phyloP scores from a whole-genome alignment of 1,140 invertebrate species.

The Drosophila sucinea region DNA sequence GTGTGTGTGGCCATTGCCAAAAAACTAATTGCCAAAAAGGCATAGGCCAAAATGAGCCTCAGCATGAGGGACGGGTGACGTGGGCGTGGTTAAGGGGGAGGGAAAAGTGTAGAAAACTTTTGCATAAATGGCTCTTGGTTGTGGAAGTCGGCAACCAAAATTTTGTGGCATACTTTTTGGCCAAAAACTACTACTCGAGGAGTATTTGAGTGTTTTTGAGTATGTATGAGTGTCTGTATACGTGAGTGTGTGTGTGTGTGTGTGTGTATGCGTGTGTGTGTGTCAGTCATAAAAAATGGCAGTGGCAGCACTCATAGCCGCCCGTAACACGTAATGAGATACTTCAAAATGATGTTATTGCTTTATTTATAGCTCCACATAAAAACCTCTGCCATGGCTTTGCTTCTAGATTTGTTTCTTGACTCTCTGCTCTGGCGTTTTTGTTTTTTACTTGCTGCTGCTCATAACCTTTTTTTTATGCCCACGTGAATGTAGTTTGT shows the following conservation, averaged over 20 bases:
- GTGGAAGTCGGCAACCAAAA: conserved; percentile 29
- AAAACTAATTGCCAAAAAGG: conserved; percentile 65
- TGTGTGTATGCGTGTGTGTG: conserved; percentile 20
- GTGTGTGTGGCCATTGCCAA: conserved; percentile 39
- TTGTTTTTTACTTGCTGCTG: not conserved
- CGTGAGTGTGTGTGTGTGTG: not conserved
- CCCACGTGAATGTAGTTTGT: conserved; percentile 42
- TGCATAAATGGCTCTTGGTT: conserved; percentile 67
- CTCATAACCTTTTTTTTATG: conserved; percentile 51
- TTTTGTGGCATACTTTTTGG: conserved; percentile 59
- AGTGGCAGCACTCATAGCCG: conserved; percentile 50
- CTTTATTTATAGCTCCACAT: conserved; percentile 76
- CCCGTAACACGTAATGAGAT: conserved; percentile 78
- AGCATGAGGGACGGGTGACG: conserved; percentile 20
- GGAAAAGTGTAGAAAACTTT: conserved; percentile 55
- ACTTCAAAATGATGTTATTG: conserved; percentile 81
- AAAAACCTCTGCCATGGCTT: conserved; percentile 57
- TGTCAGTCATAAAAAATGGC: conserved; percentile 69
- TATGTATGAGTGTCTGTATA: conserved; percentile 7
- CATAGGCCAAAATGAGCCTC: conserved; percentile 1
- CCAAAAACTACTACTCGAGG: conserved; percentile 65
- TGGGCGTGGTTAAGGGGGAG: not conserved
- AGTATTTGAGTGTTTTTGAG: conserved; percentile 30
- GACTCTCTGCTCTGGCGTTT: not conserved
- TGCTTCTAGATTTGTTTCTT: conserved; percentile 18